These are phyloP conservation scores for Clitarchus hookeri DNA, from an alignment of 2,888 invertebrate genomes.

Conservation along the genomic window DNA sequence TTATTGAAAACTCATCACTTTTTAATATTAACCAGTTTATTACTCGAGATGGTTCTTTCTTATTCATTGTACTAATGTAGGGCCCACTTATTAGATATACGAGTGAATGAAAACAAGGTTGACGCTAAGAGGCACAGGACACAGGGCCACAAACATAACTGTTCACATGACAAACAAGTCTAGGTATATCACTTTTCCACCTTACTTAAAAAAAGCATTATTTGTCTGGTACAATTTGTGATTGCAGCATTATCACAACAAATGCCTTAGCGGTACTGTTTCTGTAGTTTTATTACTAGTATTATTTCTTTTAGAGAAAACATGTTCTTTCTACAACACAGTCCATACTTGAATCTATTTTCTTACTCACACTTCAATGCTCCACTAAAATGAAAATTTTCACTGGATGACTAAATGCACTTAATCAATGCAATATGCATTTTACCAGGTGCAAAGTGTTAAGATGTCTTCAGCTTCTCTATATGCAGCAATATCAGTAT, in stretches of 20 bases:
- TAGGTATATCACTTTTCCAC: not conserved
- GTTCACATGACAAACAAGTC: not conserved
- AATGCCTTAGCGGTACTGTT: not conserved
- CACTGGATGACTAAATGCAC: slow-evolving; percentile 41
- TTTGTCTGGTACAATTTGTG: not conserved
- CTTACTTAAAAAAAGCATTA: slow-evolving; percentile 8
- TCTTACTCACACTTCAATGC: slow-evolving; percentile 32
- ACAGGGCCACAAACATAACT: not conserved
- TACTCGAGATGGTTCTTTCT: not conserved
- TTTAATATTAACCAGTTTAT: not conserved
- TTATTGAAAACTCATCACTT: slow-evolving; percentile 4
- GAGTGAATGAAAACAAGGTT: not conserved
- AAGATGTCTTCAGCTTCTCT: slow-evolving; percentile 40
- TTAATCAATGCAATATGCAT: slow-evolving; percentile 43
- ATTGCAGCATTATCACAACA: not conserved
- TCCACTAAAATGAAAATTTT: slow-evolving; percentile 40
- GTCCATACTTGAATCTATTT: slow-evolving; percentile 37
- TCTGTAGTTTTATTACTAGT: not conserved
- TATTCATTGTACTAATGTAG: slow-evolving; percentile 3
- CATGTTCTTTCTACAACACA: slow-evolving; percentile 37
- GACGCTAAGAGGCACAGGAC: not conserved
- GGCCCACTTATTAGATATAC: slow-evolving; percentile 14
- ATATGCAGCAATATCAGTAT: slow-evolving; percentile 22
- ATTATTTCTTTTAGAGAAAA: slow-evolving; percentile 32
- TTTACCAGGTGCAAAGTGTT: slow-evolving; percentile 40